A percentile compares a stretch with the other conserved stretches of the same genome.
Conservation (phyloP, 1,140 invertebrate species). For the Drosophila truncata region DNA sequence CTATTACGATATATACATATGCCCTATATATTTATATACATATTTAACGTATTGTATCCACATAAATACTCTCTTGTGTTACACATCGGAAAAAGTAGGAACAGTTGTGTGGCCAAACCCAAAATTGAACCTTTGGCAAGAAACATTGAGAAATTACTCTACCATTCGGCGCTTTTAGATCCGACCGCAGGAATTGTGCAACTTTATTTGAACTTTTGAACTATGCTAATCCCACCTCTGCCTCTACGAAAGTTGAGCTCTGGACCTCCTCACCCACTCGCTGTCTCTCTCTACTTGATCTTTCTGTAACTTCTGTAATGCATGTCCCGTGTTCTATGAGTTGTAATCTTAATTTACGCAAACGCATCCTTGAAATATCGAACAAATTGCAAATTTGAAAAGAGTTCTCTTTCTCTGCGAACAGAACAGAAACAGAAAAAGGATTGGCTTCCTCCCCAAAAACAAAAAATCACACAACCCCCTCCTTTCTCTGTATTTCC, state of each 20-base stretch:
- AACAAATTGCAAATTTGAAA: conserved; percentile 70
- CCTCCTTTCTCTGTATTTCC: conserved; percentile 4
- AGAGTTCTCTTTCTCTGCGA: conserved; percentile 64
- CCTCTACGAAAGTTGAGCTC: conserved; percentile 27
- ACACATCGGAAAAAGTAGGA: conserved; percentile 61
- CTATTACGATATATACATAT: conserved; percentile 58
- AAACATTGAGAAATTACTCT: not conserved
- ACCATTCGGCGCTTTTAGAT: conserved; percentile 68
- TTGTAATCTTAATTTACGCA: conserved; percentile 51
- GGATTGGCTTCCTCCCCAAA: conserved; percentile 37
- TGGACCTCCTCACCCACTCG: conserved; percentile 35
- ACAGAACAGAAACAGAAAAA: conserved; percentile 3
- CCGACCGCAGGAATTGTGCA: conserved; percentile 23
- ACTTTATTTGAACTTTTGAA: conserved; percentile 48
- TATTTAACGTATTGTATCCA: conserved; percentile 59
- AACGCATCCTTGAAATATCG: conserved; percentile 36
- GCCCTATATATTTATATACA: conserved; percentile 25
- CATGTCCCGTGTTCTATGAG: conserved; percentile 64
- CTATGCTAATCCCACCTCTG: conserved; percentile 48
- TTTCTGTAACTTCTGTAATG: conserved; percentile 74
- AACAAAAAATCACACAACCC: not conserved
- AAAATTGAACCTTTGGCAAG: conserved; percentile 50
- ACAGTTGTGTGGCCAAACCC: conserved; percentile 62
- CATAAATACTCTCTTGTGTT: conserved; percentile 50
- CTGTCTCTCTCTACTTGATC: conserved; percentile 50